A percentile compares a stretch with the other conserved stretches of the same genome.
phyloP scores from a whole-genome alignment of 2,888 invertebrate genomes.

The Polymixis lichenea region DNA sequence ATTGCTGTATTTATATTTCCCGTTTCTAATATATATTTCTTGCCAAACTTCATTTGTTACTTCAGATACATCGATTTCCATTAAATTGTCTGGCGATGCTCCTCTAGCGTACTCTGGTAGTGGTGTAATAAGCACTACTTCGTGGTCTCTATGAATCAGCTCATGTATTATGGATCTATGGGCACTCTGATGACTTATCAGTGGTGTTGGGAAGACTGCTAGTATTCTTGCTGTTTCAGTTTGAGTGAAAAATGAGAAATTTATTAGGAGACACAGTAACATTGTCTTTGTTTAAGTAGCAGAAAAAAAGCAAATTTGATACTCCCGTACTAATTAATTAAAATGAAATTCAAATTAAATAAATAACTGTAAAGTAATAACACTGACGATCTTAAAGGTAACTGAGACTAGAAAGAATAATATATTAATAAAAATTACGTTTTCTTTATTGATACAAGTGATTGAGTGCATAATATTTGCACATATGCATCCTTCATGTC shows the following conservation, averaged over 20 bases:
- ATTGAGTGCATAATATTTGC: conserved; percentile 26
- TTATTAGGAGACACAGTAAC: conserved; percentile 10
- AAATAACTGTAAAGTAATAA: background rate
- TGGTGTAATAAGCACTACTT: conserved; percentile 45
- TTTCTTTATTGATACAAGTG: conserved; percentile 44
- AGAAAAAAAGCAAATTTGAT: too few species aligned
- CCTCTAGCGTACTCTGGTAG: conserved; percentile 45
- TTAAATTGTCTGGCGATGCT: conserved; percentile 44
- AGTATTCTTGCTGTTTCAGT: conserved; percentile 45
- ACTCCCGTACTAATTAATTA: too few species aligned
- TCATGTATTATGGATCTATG: conserved; percentile 44
- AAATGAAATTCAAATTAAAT: background rate
- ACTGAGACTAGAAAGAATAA: background rate
- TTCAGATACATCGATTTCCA: conserved; percentile 51
- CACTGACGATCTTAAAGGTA: background rate
- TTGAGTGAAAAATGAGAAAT: background rate
- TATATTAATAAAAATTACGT: background rate
- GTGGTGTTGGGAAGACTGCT: conserved; percentile 50
- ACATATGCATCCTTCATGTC: conserved; percentile 24
- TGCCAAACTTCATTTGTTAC: conserved; percentile 45
- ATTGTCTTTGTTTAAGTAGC: background rate
- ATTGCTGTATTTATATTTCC: background rate
- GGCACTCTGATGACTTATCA: conserved; percentile 40
- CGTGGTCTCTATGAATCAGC: conserved; percentile 28
- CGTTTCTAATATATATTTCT: conserved; percentile 8